phyloP scores from a whole-genome alignment of 2,888 invertebrate species.

The Caenorhabditis panamensis region DNA sequence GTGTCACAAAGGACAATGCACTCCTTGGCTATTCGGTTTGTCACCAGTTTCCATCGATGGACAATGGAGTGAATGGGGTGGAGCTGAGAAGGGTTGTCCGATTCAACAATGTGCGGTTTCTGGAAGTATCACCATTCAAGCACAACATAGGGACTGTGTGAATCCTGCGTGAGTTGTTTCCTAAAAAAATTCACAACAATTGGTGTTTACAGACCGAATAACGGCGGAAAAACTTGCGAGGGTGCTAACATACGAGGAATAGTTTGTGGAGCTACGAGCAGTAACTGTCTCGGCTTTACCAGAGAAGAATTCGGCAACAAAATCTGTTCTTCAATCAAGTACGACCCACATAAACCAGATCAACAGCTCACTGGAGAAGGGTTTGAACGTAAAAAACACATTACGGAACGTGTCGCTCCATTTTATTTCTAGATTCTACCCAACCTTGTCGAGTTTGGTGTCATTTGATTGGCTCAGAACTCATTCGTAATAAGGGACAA shows the following conservation, averaged over 20 bases:
- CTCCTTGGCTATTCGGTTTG: slow-evolving; percentile 69
- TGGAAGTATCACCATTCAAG: slow-evolving; percentile 75
- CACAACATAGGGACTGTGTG: slow-evolving; percentile 79
- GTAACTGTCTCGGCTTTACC: slow-evolving; percentile 68
- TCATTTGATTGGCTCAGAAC: slow-evolving; percentile 78
- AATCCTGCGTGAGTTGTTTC: slow-evolving; percentile 77
- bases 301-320: slow-evolving; percentile 78
- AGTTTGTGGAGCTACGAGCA: slow-evolving; percentile 74
- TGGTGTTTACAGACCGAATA: slow-evolving; percentile 78
- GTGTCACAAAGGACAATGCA: slow-evolving; percentile 80
- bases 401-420: too few relatives aligned
- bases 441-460: slow-evolving; percentile 81
- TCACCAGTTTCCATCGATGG: slow-evolving; percentile 74
- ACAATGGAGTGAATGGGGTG: slow-evolving; percentile 80
- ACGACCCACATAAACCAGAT: slow-evolving; percentile 78
- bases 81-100: slow-evolving; percentile 73
- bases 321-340: slow-evolving; percentile 68
- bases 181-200: neutral
- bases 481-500: slow-evolving; percentile 81
- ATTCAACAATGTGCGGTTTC: slow-evolving; percentile 79
- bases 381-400: slow-evolving; percentile 73
- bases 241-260: slow-evolving; percentile 79
- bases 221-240: slow-evolving; percentile 77
- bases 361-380: slow-evolving; percentile 79
- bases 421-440: slow-evolving; percentile 72